These are phyloP conservation scores for Conchocele bisecta DNA, from an alignment of 2,888 invertebrate species.

Conservation along the genomic window DNA sequence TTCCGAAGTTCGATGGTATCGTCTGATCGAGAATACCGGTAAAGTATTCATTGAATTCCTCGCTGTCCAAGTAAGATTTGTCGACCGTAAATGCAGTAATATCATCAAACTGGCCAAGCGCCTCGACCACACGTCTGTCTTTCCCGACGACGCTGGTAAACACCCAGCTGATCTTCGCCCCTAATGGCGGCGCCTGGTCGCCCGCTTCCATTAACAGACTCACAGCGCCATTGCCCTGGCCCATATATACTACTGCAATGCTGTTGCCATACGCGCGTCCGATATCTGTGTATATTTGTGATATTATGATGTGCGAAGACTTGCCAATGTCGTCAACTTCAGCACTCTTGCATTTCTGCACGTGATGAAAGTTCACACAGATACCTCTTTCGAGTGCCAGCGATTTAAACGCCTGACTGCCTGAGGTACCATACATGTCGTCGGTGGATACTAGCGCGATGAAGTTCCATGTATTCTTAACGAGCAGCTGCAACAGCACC, in stretches of 20 bases:
- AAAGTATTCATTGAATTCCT: no score
- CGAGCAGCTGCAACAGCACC: slow-evolving; percentile 55
- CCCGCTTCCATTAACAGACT: not conserved
- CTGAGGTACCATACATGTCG: slow-evolving; percentile 47
- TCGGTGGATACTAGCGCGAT: slow-evolving; percentile 55
- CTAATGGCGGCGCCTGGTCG: not conserved
- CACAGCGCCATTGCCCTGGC: slow-evolving; percentile 3
- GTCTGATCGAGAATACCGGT: no score
- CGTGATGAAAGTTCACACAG: slow-evolving; percentile 26
- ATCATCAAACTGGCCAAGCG: no score
- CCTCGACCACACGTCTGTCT: not conserved
- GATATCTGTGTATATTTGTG: slow-evolving; percentile 4
- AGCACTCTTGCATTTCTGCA: not conserved
- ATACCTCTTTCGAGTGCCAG: slow-evolving; percentile 22
- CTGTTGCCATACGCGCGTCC: slow-evolving; percentile 10
- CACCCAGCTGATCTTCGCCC: slow-evolving; percentile 33
- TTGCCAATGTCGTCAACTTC: not conserved
- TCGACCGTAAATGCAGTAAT: no score
- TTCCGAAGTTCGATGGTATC: no score
- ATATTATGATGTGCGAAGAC: not conserved
- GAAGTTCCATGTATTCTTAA: slow-evolving; percentile 58
- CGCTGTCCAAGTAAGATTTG: no score
- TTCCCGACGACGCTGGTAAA: not conserved
- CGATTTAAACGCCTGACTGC: slow-evolving; percentile 6
- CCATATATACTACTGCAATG: slow-evolving; percentile 38